These are phyloP conservation scores for Pomacea maculata DNA, from an alignment of 1,140 invertebrate species.

Conservation along the genomic window DNA sequence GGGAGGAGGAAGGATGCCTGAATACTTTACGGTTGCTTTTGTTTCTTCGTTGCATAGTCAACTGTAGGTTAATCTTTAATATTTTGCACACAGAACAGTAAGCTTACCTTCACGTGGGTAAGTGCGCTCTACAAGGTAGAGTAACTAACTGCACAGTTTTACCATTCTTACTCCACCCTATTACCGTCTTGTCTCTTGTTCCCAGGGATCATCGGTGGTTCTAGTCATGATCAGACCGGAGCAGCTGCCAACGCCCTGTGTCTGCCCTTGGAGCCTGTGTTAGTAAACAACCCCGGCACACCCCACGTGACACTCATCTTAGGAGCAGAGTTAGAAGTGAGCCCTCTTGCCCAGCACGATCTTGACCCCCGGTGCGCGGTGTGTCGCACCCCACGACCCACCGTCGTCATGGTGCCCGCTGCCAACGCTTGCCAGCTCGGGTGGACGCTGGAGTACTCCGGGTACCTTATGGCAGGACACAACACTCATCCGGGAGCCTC, in stretches of 20 bases:
- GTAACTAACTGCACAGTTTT: no score
- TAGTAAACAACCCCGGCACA: background rate
- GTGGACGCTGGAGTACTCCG: conserved; percentile 41
- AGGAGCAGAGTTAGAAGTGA: background rate
- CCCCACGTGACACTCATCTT: background rate
- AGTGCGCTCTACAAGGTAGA: no score
- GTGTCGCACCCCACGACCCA: conserved; percentile 21
- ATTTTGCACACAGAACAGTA: no score
- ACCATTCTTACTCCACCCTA: no score
- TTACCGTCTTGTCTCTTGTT: no score
- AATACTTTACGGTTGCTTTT: no score
- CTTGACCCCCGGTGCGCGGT: conserved; percentile 28
- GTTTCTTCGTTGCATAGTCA: no score
- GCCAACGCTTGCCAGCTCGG: conserved; percentile 29
- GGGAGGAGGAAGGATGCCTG: no score
- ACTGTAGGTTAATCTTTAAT: no score
- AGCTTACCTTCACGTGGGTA: no score
- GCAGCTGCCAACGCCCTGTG: conserved; percentile 5
- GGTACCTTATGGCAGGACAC: conserved; percentile 32
- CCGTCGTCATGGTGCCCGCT: conserved; percentile 41
- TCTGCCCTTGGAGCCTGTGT: background rate
- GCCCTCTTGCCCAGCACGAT: background rate
- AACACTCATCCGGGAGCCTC: conserved; percentile 4
- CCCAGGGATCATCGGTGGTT: background rate
- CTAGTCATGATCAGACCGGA: background rate